Base-by-base conservation (phyloP, 1,140 invertebrate genomes). In the Trichoplusia ni region DNA sequence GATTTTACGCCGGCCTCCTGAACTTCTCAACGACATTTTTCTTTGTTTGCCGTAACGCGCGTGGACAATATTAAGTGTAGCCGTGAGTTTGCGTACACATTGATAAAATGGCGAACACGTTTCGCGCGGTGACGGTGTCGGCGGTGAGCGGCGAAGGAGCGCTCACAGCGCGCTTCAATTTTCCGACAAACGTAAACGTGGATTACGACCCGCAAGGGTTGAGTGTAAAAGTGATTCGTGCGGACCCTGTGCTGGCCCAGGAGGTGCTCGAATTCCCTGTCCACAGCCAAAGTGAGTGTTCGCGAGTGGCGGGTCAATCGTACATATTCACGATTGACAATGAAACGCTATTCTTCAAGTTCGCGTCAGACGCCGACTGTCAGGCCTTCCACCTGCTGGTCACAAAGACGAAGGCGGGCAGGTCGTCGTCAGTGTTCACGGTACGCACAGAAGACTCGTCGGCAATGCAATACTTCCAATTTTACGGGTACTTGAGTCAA, bases 401-500 rank as follows among this genome's bases (percentile, higher is more conserved):
- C 76, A 92, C 93, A 62, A 96, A 96, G 84, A 93, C 96, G 3
- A 95, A 96, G 86, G 93, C 93, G 77, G 94, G 95, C 16, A 94
- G 95, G 77, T 95, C 94, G 21, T 91, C 94, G 2, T 98, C 97
- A 0, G 95, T 98, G 54, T 99, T 99, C 90, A 96, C 96, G n/a
- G 95, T 98, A 67, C 93, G 98, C 84, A 99, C 98, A 16, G 98
- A 99, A 85, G 97, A 99, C 78, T 97, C 98, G 0, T 99, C 98
- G 13, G 98, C 98, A 23, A 96, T 97, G 85, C 98, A 99, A 86
- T 99, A 99, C 93, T 99, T 98, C 80, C 95, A 99, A 92, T 99
- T 99, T 91, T 99, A 99, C 91, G 98, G 98, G 54, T 99, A 99
- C 91, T 91, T 99, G 54, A 99, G 98, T 42, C 99, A 99, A 86